Evolutionary conservation across 2,888 invertebrate species (phyloP), one percentile per base, ranked within the genome.

Genomic region (Drosophila kambysellisi): DNA sequence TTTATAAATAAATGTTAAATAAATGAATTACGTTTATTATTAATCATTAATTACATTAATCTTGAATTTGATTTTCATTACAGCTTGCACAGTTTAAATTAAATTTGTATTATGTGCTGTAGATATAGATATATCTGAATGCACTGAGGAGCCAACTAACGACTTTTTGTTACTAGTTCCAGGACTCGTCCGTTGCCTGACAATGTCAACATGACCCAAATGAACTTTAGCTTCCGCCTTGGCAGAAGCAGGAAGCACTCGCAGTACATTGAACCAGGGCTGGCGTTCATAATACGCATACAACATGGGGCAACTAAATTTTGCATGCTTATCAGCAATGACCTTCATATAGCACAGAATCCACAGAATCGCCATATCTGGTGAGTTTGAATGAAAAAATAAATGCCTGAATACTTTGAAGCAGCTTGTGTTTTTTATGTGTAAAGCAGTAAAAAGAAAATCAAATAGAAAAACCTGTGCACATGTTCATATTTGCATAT

Each of bases 261-360:
- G 29, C 50, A 74, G 73, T 78, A 75, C 81, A 74, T 75, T 88
- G 89, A 87, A 77, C 74, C 57, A 73, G 50, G 32, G 43, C 33
- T 43, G 35, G 53, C 59, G 56, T 74, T 41, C 41, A 74, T 48
- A 57, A 52, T 74, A 60, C 81, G 75, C 70, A 75, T 82, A 67
- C 62, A 58, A 60, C 69, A 66, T 60, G 59, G 39, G 57, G 51
- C 41, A 71, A 20, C 29, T 39, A 53, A 61, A 76, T 59, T 41
- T 66, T 62, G 15, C 70, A 59, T 68, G 57, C 76, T 88, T 87
- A 87, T 87, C 86, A 81, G 87, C 76, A 89, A 83, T 83, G 90
- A 90, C 86, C 86, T 87, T 90, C 81, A 70, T 81, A 63, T 62
- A 52, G 70, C 30, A 11, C 51, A 29, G 61, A 43, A 43, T 33